Base-by-base conservation (phyloP, 2,797 vertebrate genomes). In the Balearica regulorum region DNA sequence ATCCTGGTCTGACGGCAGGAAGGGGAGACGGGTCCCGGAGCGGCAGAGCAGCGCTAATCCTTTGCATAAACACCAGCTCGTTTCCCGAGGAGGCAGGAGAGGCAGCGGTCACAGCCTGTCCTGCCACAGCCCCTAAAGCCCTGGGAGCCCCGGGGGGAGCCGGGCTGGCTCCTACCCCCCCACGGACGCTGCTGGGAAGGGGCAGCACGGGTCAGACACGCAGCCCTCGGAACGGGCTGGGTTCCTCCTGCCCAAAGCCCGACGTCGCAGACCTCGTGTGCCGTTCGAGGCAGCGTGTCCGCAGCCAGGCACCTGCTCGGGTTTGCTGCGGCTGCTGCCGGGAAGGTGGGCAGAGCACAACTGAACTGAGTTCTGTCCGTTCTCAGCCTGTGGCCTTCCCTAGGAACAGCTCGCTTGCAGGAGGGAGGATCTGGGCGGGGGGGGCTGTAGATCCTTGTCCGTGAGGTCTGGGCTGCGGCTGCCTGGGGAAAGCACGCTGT, bases 181-280 rank as follows among this genome's bases (percentile, higher is more conserved):
- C 17, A 7, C 2, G 0, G 54, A 19, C 0, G 2, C 55, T 62
- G 53, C 43, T 0, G 5, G 75, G 58, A 65, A 87, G 18, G 33
- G 49, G 58, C 57, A 60, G 53, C 87, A 35, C 0, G 3, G 90
- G 31, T 4, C 83, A 31, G 7, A 37, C n/a, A 37, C 1, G 0
- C 25, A 51, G 78, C 75, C 55, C 78, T 22, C 8, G 2, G 5
- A 24, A 58, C 0, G 0, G 35, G 37, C 70, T 41, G 61, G 14
- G 24, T 8, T 75, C 48, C 58, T 43, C n/a, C 79, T 51, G 66
- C 75, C 81, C 76, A 12, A 28, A 72, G 35, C 68, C 68, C 2
- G 0, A 17, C 4, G 1, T 7, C 26, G 4, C 13, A 1, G 29
- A 37, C 13, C 77, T 46, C 6, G 0, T 13, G 77, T 25, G 48